Evolutionary conservation across 2,113 vertebrate genomes (phyloP), one percentile per base, ranked within the genome.

Genomic region (Clarias batrachus): DNA sequence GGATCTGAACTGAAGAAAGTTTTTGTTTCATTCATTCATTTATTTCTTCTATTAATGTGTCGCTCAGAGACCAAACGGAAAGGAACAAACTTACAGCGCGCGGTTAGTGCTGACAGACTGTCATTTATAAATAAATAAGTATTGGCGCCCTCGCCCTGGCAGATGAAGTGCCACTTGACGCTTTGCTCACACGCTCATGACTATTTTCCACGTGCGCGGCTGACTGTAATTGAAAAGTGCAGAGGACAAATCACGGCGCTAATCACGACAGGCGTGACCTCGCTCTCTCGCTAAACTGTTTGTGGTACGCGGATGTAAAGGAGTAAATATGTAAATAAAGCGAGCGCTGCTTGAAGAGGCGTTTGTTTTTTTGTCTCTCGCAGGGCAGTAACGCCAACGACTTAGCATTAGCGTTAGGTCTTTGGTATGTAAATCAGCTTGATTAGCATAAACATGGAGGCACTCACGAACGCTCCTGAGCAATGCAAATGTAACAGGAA

Each of bases 401-500:
- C 71, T 74, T 77, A 77, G 48, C 74, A 16, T 54, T 54, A 77
- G 77, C 81, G 59, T 84, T n/a, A 87, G 62, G 74, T 76, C 71
- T 86, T 59, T 73, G 37, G 63, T 56, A 81, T 74, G 74, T 48
- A 77, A 90, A 87, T 87, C 21, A 74, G 77, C 21, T 17, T 23
- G 56, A 86, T 87, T 89, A 88, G 33, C 85, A 86, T 88, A 68
- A 86, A 62, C 77, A 79, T 14, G 57, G 56, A 73, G 11, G 12
- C 52, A n/a, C 60, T 86, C 81, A 27, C 17, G 59, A 71, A 70
- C 66, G 27, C 19, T 79, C n/a, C 71, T 65, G 3, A 3, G 56
- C 65, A 14, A 54, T 54, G 23, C 11, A 76, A n/a, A 52, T 13
- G 41, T 54, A n/a, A 54, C 23, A 76, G 25, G 48, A 77, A 54